Evolutionary conservation across 2,113 vertebrate genomes (phyloP).

Genomic region (Australoheros scitulus): DNA sequence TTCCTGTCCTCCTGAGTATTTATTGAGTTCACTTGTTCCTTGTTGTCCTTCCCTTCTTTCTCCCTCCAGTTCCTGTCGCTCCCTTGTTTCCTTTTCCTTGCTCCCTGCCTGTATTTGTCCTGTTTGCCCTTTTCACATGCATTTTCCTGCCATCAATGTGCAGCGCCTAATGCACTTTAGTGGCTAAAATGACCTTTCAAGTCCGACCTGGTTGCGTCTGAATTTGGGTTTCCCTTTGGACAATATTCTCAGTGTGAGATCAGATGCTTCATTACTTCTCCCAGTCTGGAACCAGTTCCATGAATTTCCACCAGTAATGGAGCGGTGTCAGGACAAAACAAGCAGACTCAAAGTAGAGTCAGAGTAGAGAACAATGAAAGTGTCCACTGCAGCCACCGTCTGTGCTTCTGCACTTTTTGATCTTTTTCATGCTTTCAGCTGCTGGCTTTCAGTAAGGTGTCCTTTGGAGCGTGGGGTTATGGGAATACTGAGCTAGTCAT

Average conservation of each 20-base stretch:
- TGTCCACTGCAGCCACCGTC: not conserved
- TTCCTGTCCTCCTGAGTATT: not conserved
- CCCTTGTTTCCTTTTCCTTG: not conserved
- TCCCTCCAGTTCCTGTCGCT: not conserved
- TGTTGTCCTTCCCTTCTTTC: not conserved
- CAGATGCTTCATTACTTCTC: not conserved
- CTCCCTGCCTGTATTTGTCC: not conserved
- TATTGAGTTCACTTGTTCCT: fast-evolving
- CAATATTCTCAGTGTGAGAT: not conserved
- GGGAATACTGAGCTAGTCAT: not conserved
- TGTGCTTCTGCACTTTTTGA: not conserved
- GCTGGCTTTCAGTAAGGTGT: not conserved
- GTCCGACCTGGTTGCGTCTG: not conserved
- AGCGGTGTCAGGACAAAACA: not conserved
- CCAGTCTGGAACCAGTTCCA: not conserved
- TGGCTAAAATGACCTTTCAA: not conserved
- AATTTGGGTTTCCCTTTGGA: not conserved
- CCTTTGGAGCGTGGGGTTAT: not conserved
- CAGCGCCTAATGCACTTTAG: not conserved
- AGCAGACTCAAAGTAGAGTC: not conserved
- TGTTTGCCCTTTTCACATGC: not conserved
- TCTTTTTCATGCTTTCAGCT: not conserved
- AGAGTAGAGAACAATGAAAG: not conserved
- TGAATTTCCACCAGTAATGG: not conserved
- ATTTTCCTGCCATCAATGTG: not conserved